These are phyloP conservation scores for Amphiprion percula DNA, from an alignment of 2,113 vertebrate species.

Conservation along the genomic window DNA sequence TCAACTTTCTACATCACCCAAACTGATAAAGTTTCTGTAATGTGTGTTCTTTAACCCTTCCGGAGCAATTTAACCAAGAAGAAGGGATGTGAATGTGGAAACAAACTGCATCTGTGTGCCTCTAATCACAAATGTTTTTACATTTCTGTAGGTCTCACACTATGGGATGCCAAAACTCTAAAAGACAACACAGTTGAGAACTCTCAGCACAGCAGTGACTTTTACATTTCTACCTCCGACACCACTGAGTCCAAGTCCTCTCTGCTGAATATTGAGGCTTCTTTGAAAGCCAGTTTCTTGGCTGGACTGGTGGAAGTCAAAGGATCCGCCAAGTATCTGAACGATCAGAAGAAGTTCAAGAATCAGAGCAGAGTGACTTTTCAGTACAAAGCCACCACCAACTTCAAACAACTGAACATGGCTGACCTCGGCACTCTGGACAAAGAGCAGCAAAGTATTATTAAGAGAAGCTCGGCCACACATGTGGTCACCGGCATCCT, in stretches of 20 bases:
- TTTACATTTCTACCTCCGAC: slow-evolving; percentile 29
- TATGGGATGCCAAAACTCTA: not conserved
- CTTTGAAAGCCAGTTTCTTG: slow-evolving; percentile 50
- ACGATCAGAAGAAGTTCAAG: not conserved
- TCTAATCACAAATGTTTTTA: not conserved
- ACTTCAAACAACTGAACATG: slow-evolving; percentile 2
- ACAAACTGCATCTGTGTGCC: not conserved
- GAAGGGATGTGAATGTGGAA: no score
- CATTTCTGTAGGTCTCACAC: not conserved
- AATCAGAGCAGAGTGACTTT: slow-evolving; percentile 34
- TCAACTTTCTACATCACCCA: no score
- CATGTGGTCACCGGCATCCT: slow-evolving; percentile 58
- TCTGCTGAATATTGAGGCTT: slow-evolving; percentile 11
- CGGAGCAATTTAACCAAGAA: no score
- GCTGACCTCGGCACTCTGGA: rapidly evolving
- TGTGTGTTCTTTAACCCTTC: no score
- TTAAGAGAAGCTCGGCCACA: slow-evolving; percentile 2
- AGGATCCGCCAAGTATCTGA: slow-evolving; percentile 61
- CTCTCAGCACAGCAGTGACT: rapidly evolving
- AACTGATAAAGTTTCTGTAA: no score
- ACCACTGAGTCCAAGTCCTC: slow-evolving; percentile 15
- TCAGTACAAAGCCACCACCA: slow-evolving; percentile 47
- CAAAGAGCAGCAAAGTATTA: rapidly evolving
- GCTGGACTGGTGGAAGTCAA: slow-evolving; percentile 33
- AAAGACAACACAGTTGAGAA: not conserved